phyloP scores from a whole-genome alignment of 1,140 invertebrate genomes.

The Batillaria attramentaria region DNA sequence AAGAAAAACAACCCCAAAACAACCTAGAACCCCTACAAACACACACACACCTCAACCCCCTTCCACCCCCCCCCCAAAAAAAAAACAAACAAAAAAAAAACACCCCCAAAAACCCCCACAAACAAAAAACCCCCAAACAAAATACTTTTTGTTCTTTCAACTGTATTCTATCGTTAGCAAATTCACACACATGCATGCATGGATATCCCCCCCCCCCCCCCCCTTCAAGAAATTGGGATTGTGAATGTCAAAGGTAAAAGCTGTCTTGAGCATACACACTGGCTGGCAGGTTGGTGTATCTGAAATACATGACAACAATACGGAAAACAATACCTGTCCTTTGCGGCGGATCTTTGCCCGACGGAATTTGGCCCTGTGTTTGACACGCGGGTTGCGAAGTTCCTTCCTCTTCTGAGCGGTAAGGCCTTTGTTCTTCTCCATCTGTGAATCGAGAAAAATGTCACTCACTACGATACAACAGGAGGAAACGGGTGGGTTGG shows the following conservation, averaged over 20 bases:
- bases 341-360: constrained; percentile 92
- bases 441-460: constrained; percentile 47
- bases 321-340: constrained; percentile 69
- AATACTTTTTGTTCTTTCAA: not conserved
- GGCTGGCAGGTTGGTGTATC: not conserved
- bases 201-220: not conserved
- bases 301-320: too few species aligned
- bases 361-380: constrained; percentile 90
- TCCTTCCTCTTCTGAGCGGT: constrained; percentile 92
- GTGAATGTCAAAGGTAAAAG: not conserved
- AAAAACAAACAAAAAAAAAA: not conserved
- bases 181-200: not conserved
- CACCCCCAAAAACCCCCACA: not conserved
- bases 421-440: constrained; percentile 86
- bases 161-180: not conserved
- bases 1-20: not conserved
- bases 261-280: not conserved
- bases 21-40: not conserved
- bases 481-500: too few species aligned
- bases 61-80: not conserved
- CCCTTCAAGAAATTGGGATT: not conserved
- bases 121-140: not conserved
- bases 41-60: not conserved
- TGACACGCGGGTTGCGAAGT: constrained; percentile 92
- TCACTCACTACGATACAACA: too few species aligned